These are phyloP conservation scores for Panurus biarmicus DNA, from an alignment of 2,113 vertebrate genomes.

Conservation along the genomic window DNA sequence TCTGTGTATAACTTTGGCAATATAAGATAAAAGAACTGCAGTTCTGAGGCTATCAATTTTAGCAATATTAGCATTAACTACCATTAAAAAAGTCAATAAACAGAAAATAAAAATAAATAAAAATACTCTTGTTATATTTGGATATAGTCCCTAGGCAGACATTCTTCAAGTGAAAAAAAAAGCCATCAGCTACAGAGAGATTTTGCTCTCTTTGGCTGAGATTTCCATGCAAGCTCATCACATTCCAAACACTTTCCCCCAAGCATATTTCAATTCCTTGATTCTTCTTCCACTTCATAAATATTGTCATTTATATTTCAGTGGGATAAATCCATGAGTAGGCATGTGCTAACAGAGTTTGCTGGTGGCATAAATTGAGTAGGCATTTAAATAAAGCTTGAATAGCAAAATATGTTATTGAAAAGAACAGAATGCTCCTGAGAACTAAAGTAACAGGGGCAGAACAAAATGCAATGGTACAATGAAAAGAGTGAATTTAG, in stretches of 20 bases:
- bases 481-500: not conserved
- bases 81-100: not conserved
- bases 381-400: not conserved
- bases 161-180: not conserved
- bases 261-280: not conserved
- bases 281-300: not conserved
- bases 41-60: not conserved
- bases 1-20: not conserved
- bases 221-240: not conserved
- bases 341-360: not conserved
- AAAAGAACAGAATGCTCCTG: not conserved
- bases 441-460: not conserved
- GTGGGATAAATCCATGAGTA: not conserved
- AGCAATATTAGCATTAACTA: not conserved
- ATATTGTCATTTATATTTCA: conserved; percentile 1
- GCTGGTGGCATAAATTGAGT: not conserved
- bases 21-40: not conserved
- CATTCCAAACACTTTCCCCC: not conserved
- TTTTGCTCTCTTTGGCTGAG: not conserved
- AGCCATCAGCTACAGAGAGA: not conserved
- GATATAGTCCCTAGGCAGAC: not conserved
- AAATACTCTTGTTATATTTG: not conserved
- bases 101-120: conserved; percentile 8
- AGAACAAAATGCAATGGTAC: not conserved
- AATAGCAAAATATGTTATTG: not conserved